Evolutionary conservation across 2,797 vertebrate species (phyloP), one percentile per base, ranked within the genome.

Genomic region (Sebastes itinus): DNA sequence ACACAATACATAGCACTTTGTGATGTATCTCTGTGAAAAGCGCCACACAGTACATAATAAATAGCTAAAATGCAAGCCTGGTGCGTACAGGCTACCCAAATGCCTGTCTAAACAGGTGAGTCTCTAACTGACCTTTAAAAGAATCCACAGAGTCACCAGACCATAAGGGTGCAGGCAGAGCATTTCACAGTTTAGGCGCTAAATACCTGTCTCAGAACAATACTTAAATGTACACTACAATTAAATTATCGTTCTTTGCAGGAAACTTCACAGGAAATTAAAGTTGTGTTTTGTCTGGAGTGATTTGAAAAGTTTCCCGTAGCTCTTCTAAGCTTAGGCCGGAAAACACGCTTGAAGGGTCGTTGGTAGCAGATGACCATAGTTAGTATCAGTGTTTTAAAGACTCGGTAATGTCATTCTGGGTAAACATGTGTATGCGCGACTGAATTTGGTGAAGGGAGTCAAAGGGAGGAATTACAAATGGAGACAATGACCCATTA

Each of bases 381-480:
- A 22, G 2, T 63, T 71, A 38, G 30, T 32, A 13, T 65, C 13
- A 54, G 27, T 52, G 8, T 68, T 69, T 1, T 13, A 20, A 55
- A 84, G 25, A 76, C 49, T 46, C 70, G 30, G 30, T 25, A n/a
- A 30, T 72, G 49, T 63, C 14, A 59, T 62, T 61, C 22, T 52
- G 30, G 75, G n/a, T 68, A 28, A 25, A 23, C 2, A 2, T 20
- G 63, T 46, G 18, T 11, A 60, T 54, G 33, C 42, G 4, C 14
- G 0, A n/a, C 6, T 71, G 28, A 27, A 6, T 68, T 49, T 72
- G 18, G 30, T 77, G 32, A 70, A 25, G 7, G 38, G 33, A 54
- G 38, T 68, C 77, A 82, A 68, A 68, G 22, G 20, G 46, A 59
- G 66, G 69, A 67, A 72, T 82, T 82, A 72, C 38, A 84, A 71